Conservation (phyloP, 2,113 vertebrate species). For the Rhinichthys klamathensis region DNA sequence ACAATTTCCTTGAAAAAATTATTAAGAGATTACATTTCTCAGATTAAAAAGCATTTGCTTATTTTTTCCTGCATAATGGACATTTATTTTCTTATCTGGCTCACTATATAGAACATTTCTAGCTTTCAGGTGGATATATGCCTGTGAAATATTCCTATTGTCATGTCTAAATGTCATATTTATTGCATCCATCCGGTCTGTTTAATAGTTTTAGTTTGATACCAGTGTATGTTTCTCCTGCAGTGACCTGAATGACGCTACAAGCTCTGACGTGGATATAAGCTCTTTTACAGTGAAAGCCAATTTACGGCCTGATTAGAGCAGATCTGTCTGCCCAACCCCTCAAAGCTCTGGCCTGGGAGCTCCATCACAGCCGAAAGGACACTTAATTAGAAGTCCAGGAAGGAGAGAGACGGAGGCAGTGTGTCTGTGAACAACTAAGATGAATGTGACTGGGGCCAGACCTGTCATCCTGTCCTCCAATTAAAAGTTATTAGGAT, state of each 20-base stretch:
- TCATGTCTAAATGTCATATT: background rate
- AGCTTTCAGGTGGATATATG: background rate
- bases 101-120: background rate
- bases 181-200: background rate
- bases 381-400: background rate
- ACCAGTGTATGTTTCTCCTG: slow-evolving; percentile 62
- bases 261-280: slow-evolving; percentile 75
- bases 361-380: background rate
- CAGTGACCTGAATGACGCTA: slow-evolving; percentile 73
- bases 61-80: background rate
- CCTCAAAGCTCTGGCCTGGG: slow-evolving; percentile 59
- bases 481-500: background rate
- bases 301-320: slow-evolving; percentile 78
- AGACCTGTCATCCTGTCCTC: background rate
- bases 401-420: background rate
- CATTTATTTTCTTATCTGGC: background rate
- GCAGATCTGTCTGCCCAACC: slow-evolving; percentile 73
- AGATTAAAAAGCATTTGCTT: background rate
- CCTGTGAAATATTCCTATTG: background rate
- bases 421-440: background rate
- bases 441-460: too few relatives aligned
- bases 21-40: background rate
- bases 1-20: background rate
- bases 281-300: slow-evolving; percentile 81
- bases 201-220: slow-evolving; percentile 61